A percentile compares a stretch with the other conserved stretches of the same genome.
Evolutionary conservation across 2,888 invertebrate species (phyloP).

Genomic region (Syritta pipiens): DNA sequence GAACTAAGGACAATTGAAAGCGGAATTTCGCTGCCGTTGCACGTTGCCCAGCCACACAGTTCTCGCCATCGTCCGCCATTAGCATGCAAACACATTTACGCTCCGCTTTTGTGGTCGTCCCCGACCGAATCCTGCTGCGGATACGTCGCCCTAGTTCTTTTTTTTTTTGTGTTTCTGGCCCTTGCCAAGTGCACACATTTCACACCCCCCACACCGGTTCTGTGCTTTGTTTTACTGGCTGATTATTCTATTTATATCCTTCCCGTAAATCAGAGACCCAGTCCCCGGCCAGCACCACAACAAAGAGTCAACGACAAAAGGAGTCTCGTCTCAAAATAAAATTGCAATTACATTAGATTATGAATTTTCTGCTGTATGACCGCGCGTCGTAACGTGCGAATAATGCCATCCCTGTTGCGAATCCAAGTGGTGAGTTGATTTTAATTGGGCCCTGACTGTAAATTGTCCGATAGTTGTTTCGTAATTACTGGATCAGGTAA

Average conservation of each 20-base stretch:
- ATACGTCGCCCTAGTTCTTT: constrained; percentile 25
- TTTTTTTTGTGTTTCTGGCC: not conserved
- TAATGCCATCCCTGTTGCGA: constrained; percentile 7
- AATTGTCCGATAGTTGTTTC: constrained; percentile 52
- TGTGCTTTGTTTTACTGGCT: constrained; percentile 1
- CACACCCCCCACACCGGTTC: not conserved
- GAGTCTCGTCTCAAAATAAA: constrained; percentile 34
- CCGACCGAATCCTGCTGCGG: constrained; percentile 29
- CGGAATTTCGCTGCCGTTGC: constrained; percentile 40
- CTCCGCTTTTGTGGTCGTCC: constrained; percentile 60
- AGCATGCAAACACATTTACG: constrained; percentile 64
- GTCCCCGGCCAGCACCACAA: not conserved
- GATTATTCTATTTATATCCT: constrained; percentile 1
- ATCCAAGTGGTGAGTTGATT: constrained; percentile 39
- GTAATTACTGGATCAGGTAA: constrained; percentile 56
- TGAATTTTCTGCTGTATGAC: constrained; percentile 45
- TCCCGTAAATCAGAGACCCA: constrained; percentile 18
- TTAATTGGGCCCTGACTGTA: constrained; percentile 43
- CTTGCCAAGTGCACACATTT: constrained; percentile 33
- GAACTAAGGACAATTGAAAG: constrained; percentile 62
- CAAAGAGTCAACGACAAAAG: not conserved
- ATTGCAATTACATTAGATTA: constrained; percentile 59
- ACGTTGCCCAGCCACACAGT: constrained; percentile 3
- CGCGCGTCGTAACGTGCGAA: constrained; percentile 25
- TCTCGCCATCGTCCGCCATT: constrained; percentile 55